A percentile compares a stretch with the other conserved stretches of the same genome.
Conservation (phyloP, 2,113 vertebrate species). For the Petroica traversi region DNA sequence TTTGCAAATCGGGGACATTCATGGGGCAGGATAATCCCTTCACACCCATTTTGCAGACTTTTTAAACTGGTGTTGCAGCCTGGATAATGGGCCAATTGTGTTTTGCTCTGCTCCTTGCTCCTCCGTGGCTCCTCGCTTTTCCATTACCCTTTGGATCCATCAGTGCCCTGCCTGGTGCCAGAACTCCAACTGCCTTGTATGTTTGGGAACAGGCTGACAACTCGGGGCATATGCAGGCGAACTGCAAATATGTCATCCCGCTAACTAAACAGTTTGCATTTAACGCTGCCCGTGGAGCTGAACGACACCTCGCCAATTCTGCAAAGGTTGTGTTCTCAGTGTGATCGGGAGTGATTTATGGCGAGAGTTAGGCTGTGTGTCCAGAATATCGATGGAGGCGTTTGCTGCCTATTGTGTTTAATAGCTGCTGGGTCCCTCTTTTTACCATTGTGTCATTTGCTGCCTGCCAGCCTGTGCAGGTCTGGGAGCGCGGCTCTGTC, state of each 20-base stretch:
- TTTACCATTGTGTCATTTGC: neutral
- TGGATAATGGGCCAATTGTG: neutral
- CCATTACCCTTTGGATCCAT: neutral
- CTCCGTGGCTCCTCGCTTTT: accelerated
- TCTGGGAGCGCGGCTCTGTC: neutral
- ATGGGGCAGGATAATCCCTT: neutral
- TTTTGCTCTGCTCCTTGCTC: neutral
- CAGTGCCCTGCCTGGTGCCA: neutral
- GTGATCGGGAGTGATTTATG: constrained; percentile 9
- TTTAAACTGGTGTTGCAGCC: neutral
- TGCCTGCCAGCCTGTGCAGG: neutral
- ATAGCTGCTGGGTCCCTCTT: neutral
- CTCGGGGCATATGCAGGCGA: neutral
- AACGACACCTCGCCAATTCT: neutral
- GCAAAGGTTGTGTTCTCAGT: neutral
- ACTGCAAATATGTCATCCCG: neutral
- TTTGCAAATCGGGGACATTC: accelerated
- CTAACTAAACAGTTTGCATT: constrained; percentile 18
- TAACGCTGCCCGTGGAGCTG: neutral
- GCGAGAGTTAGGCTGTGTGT: neutral
- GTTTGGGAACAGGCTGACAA: neutral
- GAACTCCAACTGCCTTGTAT: neutral
- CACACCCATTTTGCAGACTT: neutral
- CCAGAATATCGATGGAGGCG: constrained; percentile 39
- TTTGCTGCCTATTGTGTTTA: constrained; percentile 38